Percentiles rank a stretch among this genome's conserved stretches.
phyloP scores from a whole-genome alignment of 2,113 vertebrate species.

The Myocastor coypus region DNA sequence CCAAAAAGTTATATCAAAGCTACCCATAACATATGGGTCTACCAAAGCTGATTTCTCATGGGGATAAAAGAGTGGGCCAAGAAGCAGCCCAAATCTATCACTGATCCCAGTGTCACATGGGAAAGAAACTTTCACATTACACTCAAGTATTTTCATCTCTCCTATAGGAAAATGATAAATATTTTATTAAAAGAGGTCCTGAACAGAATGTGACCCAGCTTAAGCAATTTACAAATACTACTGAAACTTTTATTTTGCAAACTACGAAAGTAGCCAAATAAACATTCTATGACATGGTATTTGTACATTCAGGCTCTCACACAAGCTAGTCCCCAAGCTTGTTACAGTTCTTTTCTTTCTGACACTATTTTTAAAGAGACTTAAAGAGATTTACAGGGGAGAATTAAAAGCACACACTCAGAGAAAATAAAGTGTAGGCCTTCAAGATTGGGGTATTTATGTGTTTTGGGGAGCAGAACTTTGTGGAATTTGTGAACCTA shows the following conservation, averaged over 20 bases:
- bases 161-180: neutral
- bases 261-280: neutral
- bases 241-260: neutral
- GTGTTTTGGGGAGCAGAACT: neutral
- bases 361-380: neutral
- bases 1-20: neutral
- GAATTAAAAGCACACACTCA: neutral
- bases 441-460: neutral
- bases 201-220: neutral
- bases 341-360: neutral
- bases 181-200: slow-evolving; percentile 4
- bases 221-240: neutral
- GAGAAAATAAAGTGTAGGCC: neutral
- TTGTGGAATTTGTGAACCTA: neutral
- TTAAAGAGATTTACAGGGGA: neutral
- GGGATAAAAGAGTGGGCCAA: neutral
- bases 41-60: slow-evolving; percentile 22
- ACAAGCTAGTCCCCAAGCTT: neutral
- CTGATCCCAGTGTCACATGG: neutral
- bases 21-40: neutral
- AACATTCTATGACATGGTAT: neutral
- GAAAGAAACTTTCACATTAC: neutral
- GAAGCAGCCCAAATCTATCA: neutral
- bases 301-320: neutral
- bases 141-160: neutral